These are phyloP conservation scores for Protobothrops flavoviridis DNA, from an alignment of 2,113 vertebrate genomes.

Conservation along the genomic window DNA sequence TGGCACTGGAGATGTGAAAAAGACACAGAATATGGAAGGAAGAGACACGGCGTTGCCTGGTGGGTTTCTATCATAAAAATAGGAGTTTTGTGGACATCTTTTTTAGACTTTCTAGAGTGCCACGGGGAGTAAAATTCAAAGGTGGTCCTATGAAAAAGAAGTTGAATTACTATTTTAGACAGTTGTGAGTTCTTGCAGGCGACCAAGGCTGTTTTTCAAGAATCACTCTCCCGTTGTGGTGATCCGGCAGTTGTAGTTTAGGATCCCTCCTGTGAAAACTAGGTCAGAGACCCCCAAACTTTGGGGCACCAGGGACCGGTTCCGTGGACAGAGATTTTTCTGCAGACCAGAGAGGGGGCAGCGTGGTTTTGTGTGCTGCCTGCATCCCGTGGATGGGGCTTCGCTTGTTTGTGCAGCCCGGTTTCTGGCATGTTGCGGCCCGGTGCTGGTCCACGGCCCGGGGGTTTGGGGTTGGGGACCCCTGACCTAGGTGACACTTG, in stretches of 20 bases:
- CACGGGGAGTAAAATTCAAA: conserved; percentile 47
- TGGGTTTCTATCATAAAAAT: conserved; percentile 54
- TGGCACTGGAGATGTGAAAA: conserved; percentile 64
- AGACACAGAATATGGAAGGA: conserved; percentile 40
- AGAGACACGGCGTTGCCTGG: conserved; percentile 51
- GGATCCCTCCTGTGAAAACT: conserved; percentile 53
- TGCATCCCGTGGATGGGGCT: neutral
- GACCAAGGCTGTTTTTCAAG: conserved; percentile 64
- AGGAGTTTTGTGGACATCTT: conserved; percentile 1
- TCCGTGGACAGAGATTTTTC: neutral
- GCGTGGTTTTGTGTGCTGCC: neutral
- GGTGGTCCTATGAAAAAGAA: conserved; percentile 34
- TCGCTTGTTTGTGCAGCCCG: neutral
- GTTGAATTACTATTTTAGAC: conserved; percentile 34
- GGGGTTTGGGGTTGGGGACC: neutral
- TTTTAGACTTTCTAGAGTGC: conserved; percentile 40
- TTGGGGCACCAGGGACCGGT: neutral
- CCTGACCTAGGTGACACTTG: conserved; percentile 41
- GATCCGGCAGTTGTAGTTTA: conserved; percentile 43
- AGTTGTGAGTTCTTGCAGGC: conserved; percentile 52
- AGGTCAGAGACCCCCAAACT: neutral
- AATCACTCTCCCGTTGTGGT: conserved; percentile 55
- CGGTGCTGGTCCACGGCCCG: accelerated
- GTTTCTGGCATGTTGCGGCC: neutral
- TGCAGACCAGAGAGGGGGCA: accelerated